A percentile compares a stretch with the other conserved stretches of the same genome.
Evolutionary conservation across 2,888 invertebrate genomes (phyloP).

Genomic region (Ditula angustiorana): DNA sequence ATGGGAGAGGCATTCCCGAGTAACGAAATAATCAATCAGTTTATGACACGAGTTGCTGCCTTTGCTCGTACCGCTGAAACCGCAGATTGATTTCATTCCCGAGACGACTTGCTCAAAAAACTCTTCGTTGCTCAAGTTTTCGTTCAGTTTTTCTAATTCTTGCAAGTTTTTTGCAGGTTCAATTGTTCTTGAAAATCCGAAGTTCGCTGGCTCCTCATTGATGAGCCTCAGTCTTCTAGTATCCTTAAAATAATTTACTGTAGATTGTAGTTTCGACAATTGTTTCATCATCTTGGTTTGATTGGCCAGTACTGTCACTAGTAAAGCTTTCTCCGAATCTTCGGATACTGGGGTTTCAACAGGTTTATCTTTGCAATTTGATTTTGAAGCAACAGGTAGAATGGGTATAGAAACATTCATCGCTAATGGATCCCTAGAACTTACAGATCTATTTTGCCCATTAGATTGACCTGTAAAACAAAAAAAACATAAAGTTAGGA

Average conservation of each 20-base stretch:
- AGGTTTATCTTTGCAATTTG: background rate
- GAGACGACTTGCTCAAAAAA: constrained; percentile 17
- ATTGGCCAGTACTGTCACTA: constrained; percentile 18
- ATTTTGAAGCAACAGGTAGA: background rate
- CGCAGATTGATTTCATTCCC: constrained; percentile 32
- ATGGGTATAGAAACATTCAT: background rate
- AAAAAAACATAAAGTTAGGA: too few species aligned
- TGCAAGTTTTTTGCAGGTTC: constrained; percentile 25
- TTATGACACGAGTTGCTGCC: constrained; percentile 29
- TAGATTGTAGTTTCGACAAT: constrained; percentile 13
- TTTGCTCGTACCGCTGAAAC: constrained; percentile 4
- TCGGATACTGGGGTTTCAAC: background rate
- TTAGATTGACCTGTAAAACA: background rate
- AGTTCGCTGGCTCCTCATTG: background rate
- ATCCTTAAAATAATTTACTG: background rate
- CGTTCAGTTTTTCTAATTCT: constrained; percentile 31
- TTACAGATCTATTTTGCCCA: background rate
- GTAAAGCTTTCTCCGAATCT: constrained; percentile 1
- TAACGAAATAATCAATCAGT: constrained; percentile 31
- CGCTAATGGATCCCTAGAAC: background rate
- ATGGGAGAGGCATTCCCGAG: constrained; percentile 11
- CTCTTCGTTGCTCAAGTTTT: constrained; percentile 21
- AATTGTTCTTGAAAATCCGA: background rate
- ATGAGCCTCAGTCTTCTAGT: background rate
- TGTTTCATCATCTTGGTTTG: constrained; percentile 26